Evolutionary conservation across 2,113 vertebrate genomes (phyloP), one percentile per base, ranked within the genome.

Genomic region (Chaetodon auriga): DNA sequence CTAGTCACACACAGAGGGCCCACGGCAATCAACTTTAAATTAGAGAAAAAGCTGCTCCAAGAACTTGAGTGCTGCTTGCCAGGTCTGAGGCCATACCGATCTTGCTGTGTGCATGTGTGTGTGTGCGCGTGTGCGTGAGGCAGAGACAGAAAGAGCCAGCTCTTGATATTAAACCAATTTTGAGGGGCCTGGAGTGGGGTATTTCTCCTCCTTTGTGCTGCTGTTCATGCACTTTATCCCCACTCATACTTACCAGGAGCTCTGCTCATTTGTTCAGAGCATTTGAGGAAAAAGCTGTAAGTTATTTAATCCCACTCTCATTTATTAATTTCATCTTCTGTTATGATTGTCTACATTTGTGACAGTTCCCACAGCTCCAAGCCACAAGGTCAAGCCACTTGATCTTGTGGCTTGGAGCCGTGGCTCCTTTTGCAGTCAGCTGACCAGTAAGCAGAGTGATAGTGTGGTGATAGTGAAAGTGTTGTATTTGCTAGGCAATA

Each of bases 1-100:
- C 85, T 71, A 83, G 86, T 90, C 82, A 74, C 86, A 86, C 90
- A 79, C 73, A 85, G 41, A 84, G 72, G 88, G 84, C 87, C 89
- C 88, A 82, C 64, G 75, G 92, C 87, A 94, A 91, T 94, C 92
- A 94, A 91, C 81, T 93, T 87, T 87, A 93, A 94, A 94, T 94
- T 94, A 93, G 88, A 93, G 88, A 88, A 89, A 89, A 82, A 84
- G 89, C 89, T 71, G 85, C 85, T 93, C 90, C 91, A 92, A 93
- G 90, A 91, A 89, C 79, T 88, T 9, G 30, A 66, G 69, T 19
- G 45, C 78, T 53, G 78, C 72, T 71, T 90, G 91, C 92, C 92
- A 93, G 75, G 79, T 92, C 81, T 90, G 88, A 93, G 90, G 88
- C 89, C 86, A 70, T 80, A 75, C 77, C 89, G 70, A 66, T 83